Conservation (phyloP, 2,797 vertebrate genomes). For the Bradypodion pumilum region DNA sequence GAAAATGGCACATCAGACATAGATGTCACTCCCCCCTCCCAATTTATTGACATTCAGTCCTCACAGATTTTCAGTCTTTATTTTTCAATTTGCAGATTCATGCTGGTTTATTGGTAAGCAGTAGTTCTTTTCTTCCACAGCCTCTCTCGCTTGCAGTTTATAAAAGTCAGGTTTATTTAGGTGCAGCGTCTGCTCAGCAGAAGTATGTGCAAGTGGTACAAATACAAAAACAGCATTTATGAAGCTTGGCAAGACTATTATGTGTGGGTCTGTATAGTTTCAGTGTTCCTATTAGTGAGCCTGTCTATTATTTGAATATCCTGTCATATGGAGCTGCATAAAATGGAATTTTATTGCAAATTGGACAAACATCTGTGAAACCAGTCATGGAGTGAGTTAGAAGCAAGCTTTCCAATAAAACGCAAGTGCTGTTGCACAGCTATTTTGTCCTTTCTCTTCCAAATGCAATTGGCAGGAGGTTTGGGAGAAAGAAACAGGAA, state of each 20-base stretch:
- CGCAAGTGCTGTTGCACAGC: not conserved
- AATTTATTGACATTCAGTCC: not conserved
- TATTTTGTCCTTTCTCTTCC: not conserved
- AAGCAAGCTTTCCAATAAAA: slow-evolving; percentile 19
- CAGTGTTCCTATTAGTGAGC: slow-evolving; percentile 4
- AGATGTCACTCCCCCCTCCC: not conserved
- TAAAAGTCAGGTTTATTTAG: slow-evolving; percentile 5
- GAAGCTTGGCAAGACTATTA: not conserved
- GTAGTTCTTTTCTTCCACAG: not conserved
- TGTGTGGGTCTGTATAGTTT: not conserved
- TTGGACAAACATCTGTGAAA: slow-evolving; percentile 16
- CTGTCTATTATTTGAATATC: slow-evolving; percentile 22
- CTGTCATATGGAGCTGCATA: not conserved
- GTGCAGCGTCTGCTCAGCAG: not conserved
- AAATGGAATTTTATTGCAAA: slow-evolving; percentile 36
- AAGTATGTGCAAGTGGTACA: not conserved
- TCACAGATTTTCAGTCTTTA: slow-evolving; percentile 22
- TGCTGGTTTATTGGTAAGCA: not conserved
- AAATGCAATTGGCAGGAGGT: not conserved
- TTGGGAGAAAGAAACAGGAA: not conserved
- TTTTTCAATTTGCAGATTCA: not conserved
- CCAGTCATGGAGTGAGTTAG: slow-evolving; percentile 1
- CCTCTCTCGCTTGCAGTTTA: not conserved
- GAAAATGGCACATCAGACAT: not conserved
- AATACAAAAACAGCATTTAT: not conserved